Base-by-base conservation (phyloP, 2,113 vertebrate species). In the Gasterosteus aculeatus region DNA sequence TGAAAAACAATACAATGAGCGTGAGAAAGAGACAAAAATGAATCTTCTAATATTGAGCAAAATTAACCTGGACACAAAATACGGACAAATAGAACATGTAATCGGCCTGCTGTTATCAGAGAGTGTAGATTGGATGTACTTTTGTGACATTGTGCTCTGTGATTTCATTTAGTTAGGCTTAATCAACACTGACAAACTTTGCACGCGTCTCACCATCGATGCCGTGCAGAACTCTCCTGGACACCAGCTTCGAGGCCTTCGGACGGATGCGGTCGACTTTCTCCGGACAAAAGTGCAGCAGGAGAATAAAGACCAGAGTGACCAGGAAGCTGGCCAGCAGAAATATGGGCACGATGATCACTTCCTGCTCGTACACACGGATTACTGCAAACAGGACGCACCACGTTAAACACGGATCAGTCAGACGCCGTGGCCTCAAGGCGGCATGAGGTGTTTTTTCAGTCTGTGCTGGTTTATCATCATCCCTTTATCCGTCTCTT, bases 271-370 rank as follows among this genome's bases (percentile, higher is more conserved):
- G 86, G 1, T 92, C 83, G 1, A 93, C 92, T 64, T 65, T 93
- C 77, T 94, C 93, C 0, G 94, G 94, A 58, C 94, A 95, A 64
- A 80, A 95, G 22, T 70, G 92, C 61, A 95, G 70, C 84, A 95
- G 81, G 1, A 95, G 31, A 47, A 95, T 85, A 59, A 94, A 89
- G 19, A 89, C 69, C 84, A 95, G 82, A 0, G 80, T 91, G 64
- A 93, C 65, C 76, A 93, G 6, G 69, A 95, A 95, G 65, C 35
- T 68, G 67, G 87, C 38, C 74, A 95, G 75, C 82, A 95, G 88
- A 26, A 95, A 11, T 66, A 90, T 19, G 1, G 94, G 94, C 65
- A 95, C 91, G 0, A 95, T 19, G 5, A 95, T 95, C 80, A 95
- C 93, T 78, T 94, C 94, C 86, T 92, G 88, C 78, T 95, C 89